Base-by-base conservation (phyloP, 2,797 vertebrate species). In the Heterohyrax brucei region DNA sequence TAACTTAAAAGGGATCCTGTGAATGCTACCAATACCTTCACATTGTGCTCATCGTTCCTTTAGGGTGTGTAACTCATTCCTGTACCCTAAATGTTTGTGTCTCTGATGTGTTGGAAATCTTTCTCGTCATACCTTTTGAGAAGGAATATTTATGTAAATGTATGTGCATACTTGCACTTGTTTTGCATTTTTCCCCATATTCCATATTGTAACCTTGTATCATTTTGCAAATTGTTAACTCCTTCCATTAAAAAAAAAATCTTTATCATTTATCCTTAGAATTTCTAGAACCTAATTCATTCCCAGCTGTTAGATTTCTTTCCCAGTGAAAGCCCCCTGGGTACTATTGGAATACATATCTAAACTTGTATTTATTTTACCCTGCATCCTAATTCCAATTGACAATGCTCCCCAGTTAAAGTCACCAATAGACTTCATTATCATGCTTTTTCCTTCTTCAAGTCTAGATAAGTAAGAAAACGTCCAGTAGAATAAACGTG, bases 381-480 rank as follows among this genome's bases (percentile, higher is more conserved):
- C 82, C 48, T 95, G 56, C 80, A 19, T 66, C 39, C 66, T 93
- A 28, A 92, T 24, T 92, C 53, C 72, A 59, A 76, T 16, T 83
- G 81, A 86, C 53, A 75, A 22, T 88, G 53, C 9, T 21, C 95
- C 50, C 46, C 22, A 91, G 44, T 79, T 93, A 56, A 93, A 81
- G 21, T 82, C 26, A 89, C 46, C 59, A 80, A 10, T 89, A 39
- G 66, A 83, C 82, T 95, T 93, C 21, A 48, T 91, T 91, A 82
- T 78, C 50, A 82, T 77, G 50, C 22, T 75, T n/a, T 87, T 94
- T 93, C 48, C 64, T 91, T 92, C 30, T 70, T 68, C 89, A 33
- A 72, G 46, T 94, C 59, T 72, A 92, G 59, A 92, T 82, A 89
- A 89, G n/a, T 62, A 96, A 50, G 77, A 83, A 89, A 94, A 61